Base-by-base conservation (phyloP, 1,140 invertebrate genomes). In the Formica exsecta region DNA sequence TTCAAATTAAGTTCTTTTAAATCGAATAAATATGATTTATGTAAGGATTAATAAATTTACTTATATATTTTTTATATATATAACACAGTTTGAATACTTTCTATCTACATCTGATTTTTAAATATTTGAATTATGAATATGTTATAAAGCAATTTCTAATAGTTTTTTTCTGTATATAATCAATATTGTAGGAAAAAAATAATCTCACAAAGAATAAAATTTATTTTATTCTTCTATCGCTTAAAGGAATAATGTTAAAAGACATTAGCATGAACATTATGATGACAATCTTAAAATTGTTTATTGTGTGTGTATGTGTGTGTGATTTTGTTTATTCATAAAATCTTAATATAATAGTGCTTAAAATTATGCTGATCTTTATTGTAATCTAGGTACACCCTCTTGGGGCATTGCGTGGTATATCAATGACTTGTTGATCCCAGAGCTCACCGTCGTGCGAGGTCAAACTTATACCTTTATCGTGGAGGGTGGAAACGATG, bases 341-440 rank as follows among this genome's bases (percentile, higher is more conserved):
- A 25, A 68, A 32, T 38, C 2, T 51, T 38, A 51, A 22, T 6
- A 19, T 6, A 77, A 22, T 54, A 29, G 13, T 44, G 13, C 16
- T 71, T 44, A 36, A 80, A 16, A 0, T 16, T 65, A 44, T 44
- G 48, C 16, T 13, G 16, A 44, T 62, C 19, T n/a, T 36, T 80
- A 44, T 66, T 87, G 25, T 57, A 65, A 79, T 25, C 44, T 66
- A 97, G 97, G 97, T 75, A 95, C 96, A 89, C 97, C 97, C 8
- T 98, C 98, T 1, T 98, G 98, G 97, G 98, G 98, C 51, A 98
- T 99, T 86, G 98, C 98, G 11, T 99, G 98, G 98, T 99, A 98
- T 95, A 97, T 99, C 89, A 99, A 99, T 94, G 98, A 98, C 90
- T 95, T 97, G 87, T 95, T 99, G 8, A 98, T 98, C 87, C 98